phyloP scores from a whole-genome alignment of 2,888 invertebrate genomes.

The Dasysyrphus tricinctus region DNA sequence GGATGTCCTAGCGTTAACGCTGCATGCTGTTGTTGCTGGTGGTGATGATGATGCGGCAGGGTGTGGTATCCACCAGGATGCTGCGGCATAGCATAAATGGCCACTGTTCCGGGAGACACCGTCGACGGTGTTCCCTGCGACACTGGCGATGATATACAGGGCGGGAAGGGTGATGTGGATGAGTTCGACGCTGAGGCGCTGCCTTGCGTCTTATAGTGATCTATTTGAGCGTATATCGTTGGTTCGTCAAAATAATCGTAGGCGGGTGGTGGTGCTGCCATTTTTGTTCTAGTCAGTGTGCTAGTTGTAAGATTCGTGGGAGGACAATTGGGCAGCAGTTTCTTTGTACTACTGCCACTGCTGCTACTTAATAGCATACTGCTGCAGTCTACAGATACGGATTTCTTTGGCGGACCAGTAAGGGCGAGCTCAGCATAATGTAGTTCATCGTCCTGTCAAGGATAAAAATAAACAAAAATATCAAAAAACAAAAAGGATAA shows the following conservation, averaged over 20 bases:
- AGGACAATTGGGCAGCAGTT: slow-evolving; percentile 80
- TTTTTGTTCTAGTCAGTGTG: slow-evolving; percentile 81
- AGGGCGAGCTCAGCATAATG: slow-evolving; percentile 83
- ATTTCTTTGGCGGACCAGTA: slow-evolving; percentile 78
- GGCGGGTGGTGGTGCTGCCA: slow-evolving; percentile 80
- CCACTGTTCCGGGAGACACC: slow-evolving; percentile 82
- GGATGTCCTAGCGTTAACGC: slow-evolving; percentile 80
- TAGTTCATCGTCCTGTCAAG: slow-evolving; percentile 81
- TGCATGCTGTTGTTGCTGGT: slow-evolving; percentile 79
- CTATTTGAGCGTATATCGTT: slow-evolving; percentile 90
- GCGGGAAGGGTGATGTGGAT: slow-evolving; percentile 83
- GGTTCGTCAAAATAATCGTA: slow-evolving; percentile 86
- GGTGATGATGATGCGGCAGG: slow-evolving; percentile 82
- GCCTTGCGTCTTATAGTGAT: slow-evolving; percentile 85
- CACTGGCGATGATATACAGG: slow-evolving; percentile 83
- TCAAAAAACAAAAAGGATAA: not conserved
- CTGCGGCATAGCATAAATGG: slow-evolving; percentile 82
- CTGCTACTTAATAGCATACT: slow-evolving; percentile 77
- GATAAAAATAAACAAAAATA: slow-evolving; percentile 5
- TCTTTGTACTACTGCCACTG: slow-evolving; percentile 80
- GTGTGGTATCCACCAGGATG: slow-evolving; percentile 83
- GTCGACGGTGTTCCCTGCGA: slow-evolving; percentile 83
- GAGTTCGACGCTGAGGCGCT: slow-evolving; percentile 77
- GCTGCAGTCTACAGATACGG: slow-evolving; percentile 78
- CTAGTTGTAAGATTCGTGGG: slow-evolving; percentile 78